Percentiles rank a stretch among this genome's conserved stretches.
These are phyloP conservation scores for Oenanthe oenanthe DNA, from an alignment of 2,113 vertebrate species.

Conservation along the genomic window DNA sequence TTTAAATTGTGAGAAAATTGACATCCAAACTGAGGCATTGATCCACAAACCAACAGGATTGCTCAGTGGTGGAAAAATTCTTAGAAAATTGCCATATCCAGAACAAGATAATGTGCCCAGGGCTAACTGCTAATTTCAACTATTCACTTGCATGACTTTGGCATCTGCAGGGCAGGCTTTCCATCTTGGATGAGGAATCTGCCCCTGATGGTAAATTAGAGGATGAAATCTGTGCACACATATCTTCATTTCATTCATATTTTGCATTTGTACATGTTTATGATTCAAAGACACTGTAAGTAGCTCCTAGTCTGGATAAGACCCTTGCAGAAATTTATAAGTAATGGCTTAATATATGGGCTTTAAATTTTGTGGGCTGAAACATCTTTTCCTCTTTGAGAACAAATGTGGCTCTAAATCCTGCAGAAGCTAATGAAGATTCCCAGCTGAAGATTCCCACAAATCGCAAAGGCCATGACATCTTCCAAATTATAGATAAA, in stretches of 20 bases:
- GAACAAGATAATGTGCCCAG: not conserved
- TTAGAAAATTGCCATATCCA: not conserved
- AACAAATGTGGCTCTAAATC: constrained; percentile 1
- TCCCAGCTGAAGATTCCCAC: not conserved
- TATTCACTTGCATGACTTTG: not conserved
- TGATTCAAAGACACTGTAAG: not conserved
- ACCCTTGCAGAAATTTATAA: not conserved
- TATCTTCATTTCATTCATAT: not conserved
- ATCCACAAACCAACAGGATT: not conserved
- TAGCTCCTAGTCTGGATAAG: not conserved
- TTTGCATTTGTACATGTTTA: not conserved
- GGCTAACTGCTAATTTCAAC: not conserved
- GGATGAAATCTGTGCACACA: not conserved
- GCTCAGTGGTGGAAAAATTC: not conserved
- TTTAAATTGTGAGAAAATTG: not conserved
- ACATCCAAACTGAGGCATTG: not conserved
- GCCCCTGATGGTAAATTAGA: not conserved
- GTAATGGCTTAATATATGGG: not conserved
- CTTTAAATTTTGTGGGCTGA: not conserved
- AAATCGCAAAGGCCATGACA: not conserved
- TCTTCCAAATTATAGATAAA: not conserved
- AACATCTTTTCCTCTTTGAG: not conserved
- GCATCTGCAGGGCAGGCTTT: not conserved
- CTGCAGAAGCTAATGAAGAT: not conserved
- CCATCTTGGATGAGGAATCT: not conserved